Percentiles rank a stretch among this genome's conserved stretches.
Conservation (phyloP, 2,888 invertebrate genomes). For the Isotomurus palustris region DNA sequence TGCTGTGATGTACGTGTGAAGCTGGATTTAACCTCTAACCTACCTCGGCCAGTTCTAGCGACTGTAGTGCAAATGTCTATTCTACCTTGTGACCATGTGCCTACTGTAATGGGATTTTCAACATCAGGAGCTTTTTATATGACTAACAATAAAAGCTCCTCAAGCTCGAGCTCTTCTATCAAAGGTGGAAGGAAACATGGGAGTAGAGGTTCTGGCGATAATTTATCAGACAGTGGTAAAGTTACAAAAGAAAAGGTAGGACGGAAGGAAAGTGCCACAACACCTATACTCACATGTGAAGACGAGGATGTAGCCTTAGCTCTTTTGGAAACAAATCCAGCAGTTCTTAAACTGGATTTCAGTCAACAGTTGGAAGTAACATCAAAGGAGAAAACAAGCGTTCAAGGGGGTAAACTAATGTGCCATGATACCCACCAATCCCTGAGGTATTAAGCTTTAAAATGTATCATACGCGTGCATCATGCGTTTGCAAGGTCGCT, state of each 20-base stretch:
- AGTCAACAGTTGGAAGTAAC: constrained; percentile 70
- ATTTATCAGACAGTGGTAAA: neutral
- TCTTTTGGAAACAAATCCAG: constrained; percentile 48
- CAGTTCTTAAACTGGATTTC: constrained; percentile 57
- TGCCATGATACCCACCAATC: constrained; percentile 58
- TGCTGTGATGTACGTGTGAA: constrained; percentile 39
- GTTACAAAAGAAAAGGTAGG: constrained; percentile 15
- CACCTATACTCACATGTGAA: constrained; percentile 49
- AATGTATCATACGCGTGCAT: no score
- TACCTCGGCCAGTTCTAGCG: constrained; percentile 38
- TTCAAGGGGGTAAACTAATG: constrained; percentile 69
- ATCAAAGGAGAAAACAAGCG: constrained; percentile 67
- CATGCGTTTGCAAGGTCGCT: neutral
- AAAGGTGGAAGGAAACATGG: no score
- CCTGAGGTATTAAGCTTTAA: constrained; percentile 50
- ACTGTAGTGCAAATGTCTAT: constrained; percentile 41
- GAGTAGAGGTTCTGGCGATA: neutral
- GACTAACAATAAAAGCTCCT: constrained; percentile 19
- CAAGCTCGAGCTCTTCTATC: no score
- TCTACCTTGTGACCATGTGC: constrained; percentile 36
- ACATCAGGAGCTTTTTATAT: neutral
- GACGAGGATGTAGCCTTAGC: constrained; percentile 59
- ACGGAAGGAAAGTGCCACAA: constrained; percentile 36
- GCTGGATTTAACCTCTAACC: constrained; percentile 32
- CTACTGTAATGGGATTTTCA: neutral